A percentile compares a stretch with the other conserved stretches of the same genome.
phyloP scores from a whole-genome alignment of 92 coral and sea anemone genomes.

The Micromussa lordhowensis region DNA sequence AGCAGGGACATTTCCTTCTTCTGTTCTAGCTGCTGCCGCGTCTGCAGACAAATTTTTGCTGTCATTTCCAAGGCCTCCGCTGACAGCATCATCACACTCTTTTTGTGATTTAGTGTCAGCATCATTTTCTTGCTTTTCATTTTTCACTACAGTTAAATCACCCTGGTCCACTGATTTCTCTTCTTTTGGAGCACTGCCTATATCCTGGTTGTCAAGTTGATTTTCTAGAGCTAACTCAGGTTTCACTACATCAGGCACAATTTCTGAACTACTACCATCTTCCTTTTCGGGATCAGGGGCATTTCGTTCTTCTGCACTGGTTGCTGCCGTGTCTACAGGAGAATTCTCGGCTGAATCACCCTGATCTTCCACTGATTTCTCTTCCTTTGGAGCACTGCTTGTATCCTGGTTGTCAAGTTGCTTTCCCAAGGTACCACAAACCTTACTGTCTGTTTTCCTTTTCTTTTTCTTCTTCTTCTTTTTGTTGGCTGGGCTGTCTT shows the following conservation, averaged over 20 bases:
- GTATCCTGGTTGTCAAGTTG: background rate
- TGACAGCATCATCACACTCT: background rate
- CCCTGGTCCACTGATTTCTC: background rate
- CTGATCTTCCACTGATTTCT: background rate
- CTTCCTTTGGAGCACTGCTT: background rate
- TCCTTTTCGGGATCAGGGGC: no score
- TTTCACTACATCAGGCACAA: no score
- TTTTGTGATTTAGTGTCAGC: background rate
- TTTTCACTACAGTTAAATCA: background rate
- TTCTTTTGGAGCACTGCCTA: no score
- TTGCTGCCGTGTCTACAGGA: no score
- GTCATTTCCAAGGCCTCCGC: background rate
- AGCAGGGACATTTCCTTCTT: background rate
- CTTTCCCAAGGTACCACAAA: background rate
- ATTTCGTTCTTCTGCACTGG: no score
- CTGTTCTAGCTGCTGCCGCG: background rate
- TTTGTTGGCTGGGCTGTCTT: background rate
- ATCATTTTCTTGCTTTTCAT: background rate
- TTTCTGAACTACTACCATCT: no score
- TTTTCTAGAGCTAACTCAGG: no score
- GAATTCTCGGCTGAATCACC: no score
- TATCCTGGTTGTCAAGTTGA: no score
- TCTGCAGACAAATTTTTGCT: background rate
- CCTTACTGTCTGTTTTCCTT: background rate
- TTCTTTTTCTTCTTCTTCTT: conserved; percentile 23